Base-by-base conservation (phyloP, 2,797 vertebrate species). In the Kryptopterus vitreolus region DNA sequence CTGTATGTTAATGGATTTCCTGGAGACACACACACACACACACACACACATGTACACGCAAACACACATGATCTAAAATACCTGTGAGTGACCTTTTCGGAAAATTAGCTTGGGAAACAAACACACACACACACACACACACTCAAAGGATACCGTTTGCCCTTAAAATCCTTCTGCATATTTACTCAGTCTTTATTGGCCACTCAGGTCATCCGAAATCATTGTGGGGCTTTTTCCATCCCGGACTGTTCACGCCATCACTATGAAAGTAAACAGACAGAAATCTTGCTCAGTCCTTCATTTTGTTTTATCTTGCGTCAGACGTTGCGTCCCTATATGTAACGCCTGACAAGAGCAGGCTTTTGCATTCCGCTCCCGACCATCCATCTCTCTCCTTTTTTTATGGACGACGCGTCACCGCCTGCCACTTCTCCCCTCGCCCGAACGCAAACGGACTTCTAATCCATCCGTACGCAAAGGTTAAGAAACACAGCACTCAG, bases 401-500 rank as follows among this genome's bases (percentile, higher is more conserved):
- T 82, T 81, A 89, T 86, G 86, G 82, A 86, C 76, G 76, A 72
- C 76, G 52, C 66, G 58, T 80, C 76, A 58, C 69, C 59, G 24
- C 78, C 79, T 83, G 83, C 84, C 85, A 78, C 66, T 76, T 69
- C 57, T 78, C 61, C 31, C 78, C 58, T 55, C 62, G 26, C 82
- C 61, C 73, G 83, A 82, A 87, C 78, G 84, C 85, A 84, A 80
- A 81, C 84, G 20, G 76, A 85, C 84, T 83, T 24, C 76, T 58
- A 76, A 87, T 75, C 63, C 55, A 76, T 77, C 80, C 22, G 46
- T 38, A 73, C 24, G 24, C 24, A 81, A 81, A 85, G 81, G 82
- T 86, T 84, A 71, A 83, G 83, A 85, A 75, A 81, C 73, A 70
- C 74, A 53, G 20, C 69, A 53, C 63, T 70, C 52, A 43, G 65